phyloP scores from a whole-genome alignment of 2,888 invertebrate genomes.

The Cordilura impudica region DNA sequence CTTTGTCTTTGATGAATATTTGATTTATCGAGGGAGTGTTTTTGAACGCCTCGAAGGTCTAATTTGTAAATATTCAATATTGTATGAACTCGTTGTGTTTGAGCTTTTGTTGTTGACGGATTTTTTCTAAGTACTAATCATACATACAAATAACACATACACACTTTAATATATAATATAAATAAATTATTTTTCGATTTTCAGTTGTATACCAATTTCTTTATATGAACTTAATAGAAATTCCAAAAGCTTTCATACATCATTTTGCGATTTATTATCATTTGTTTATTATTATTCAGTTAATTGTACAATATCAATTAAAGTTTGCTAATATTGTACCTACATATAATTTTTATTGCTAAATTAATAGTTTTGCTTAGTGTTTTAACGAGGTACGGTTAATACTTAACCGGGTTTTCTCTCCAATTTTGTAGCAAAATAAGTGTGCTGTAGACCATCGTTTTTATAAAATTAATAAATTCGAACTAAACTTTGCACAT shows the following conservation, averaged over 20 bases:
- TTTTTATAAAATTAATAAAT: too few species aligned
- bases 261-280: neutral
- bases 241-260: neutral
- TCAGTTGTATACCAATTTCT: neutral
- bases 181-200: neutral
- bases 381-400: too few species aligned
- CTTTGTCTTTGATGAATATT: conserved; percentile 8
- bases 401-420: too few species aligned
- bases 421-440: too few species aligned
- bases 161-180: neutral
- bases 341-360: neutral
- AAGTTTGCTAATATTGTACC: neutral
- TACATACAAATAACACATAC: conserved; percentile 24
- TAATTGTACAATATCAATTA: neutral
- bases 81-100: neutral
- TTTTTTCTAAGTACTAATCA: conserved; percentile 37
- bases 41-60: conserved; percentile 31
- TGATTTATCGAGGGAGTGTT: neutral
- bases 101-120: neutral
- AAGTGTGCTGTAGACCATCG: too few species aligned
- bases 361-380: too few species aligned
- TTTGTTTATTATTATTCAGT: neutral
- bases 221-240: neutral
- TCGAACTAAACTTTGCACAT: too few species aligned
- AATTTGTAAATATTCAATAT: conserved; percentile 37